Percentiles rank a stretch among this genome's conserved stretches.
These are phyloP conservation scores for Pseudochirops corinnae DNA, from an alignment of 2,797 vertebrate species.

Conservation along the genomic window DNA sequence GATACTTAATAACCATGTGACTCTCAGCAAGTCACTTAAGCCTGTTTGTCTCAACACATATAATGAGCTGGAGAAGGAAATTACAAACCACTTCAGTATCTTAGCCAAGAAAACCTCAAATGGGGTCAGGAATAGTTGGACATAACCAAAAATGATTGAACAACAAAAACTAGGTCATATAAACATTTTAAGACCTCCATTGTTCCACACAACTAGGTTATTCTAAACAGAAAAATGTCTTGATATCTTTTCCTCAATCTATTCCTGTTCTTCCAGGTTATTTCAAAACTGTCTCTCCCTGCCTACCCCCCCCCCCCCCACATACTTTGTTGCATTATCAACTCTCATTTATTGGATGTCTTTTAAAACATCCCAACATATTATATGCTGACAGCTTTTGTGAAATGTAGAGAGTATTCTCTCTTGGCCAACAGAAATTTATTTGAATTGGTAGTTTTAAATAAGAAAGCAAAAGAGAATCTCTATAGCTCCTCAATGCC, in stretches of 20 bases:
- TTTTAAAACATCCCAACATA: not conserved
- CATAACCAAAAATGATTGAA: not conserved
- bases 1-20: too few relatives aligned
- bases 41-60: too few relatives aligned
- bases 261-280: not conserved
- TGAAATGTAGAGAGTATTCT: not conserved
- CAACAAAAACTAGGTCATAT: not conserved
- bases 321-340: not conserved
- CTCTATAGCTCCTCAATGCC: not conserved
- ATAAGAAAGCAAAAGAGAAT: slow-evolving; percentile 1
- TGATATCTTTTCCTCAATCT: not conserved
- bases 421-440: not conserved
- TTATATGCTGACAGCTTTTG: not conserved
- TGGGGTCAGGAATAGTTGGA: too few relatives aligned
- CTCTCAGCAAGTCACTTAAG: too few relatives aligned
- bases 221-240: not conserved
- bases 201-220: not conserved
- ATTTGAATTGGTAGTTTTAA: not conserved
- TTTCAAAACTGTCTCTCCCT: not conserved
- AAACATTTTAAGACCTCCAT: not conserved
- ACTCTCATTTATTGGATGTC: not conserved
- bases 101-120: too few relatives aligned
- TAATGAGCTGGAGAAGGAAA: not conserved
- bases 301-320: too few relatives aligned
- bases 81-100: not conserved